Base-by-base conservation (phyloP, 2,888 invertebrate genomes). In the Candidula unifasciata region DNA sequence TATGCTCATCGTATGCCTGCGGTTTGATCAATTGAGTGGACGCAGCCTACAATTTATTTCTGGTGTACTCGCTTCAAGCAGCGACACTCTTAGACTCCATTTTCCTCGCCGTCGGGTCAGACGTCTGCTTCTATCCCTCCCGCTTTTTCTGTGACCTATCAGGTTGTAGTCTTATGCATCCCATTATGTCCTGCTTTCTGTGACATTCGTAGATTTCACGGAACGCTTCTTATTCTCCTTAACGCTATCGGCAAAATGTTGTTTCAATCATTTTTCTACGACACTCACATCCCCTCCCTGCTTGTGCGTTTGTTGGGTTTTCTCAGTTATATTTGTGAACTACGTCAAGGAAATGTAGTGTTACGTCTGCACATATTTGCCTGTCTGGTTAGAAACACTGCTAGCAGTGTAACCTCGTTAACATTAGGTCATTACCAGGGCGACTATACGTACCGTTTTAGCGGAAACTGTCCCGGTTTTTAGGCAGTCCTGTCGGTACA, bases 1-100 rank as follows among this genome's bases (percentile, higher is more conserved):
- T 81, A 81, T 81, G 80, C 80, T 57, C 80, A 73, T 81, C 71
- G 54, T 54, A 27, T 71, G 71, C 80, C 69, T 54, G 71, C 54
- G 57, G 52, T 52, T 71, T 71, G 80, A 73, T 81, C 80, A 81
- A 81, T 81, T 54, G 57, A 81, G 80, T 69, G 80, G 80, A 81
- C 30, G 68, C 68, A 80, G 80, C 80, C 68, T 80, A n/a, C 44
- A 80, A 80, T 80, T 80, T 80, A 80, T 66, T 80, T 80, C n/a
- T 52, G 68, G 52, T 80, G 68, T 71, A 57, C 71, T 30, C 57
- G 60, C 71, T 71, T 21, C 52, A 52, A 60, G 69, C 80, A 57
- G 2, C 54, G 35, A 24, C 71, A 57, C 57, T 81, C 37, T 52
- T 33, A 18, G 37, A 16, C 64, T 35, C 44, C 21, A 37, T 35